phyloP scores from a whole-genome alignment of 2,888 invertebrate species.

The Meganola albula region DNA sequence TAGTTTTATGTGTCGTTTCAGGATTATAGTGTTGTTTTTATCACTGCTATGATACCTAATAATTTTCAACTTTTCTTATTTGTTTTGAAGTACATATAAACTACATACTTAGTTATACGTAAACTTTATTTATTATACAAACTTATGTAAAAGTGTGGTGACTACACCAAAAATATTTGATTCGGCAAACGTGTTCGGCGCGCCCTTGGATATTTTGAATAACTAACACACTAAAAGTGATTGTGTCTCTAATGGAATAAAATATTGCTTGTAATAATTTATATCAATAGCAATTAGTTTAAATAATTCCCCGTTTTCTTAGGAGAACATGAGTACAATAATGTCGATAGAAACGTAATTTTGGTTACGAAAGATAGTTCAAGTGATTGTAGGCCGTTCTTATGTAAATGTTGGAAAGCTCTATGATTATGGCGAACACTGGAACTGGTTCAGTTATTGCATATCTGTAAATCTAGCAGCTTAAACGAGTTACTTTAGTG shows the following conservation, averaged over 20 bases:
- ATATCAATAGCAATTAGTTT: conserved; percentile 13
- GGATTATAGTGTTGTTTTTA: conserved; percentile 9
- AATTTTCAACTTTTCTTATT: too few species aligned
- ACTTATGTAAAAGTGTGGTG: too few species aligned
- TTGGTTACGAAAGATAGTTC: conserved; percentile 5
- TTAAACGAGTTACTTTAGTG: conserved; percentile 16
- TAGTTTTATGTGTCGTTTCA: conserved; percentile 13
- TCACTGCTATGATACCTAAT: too few species aligned
- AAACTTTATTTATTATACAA: too few species aligned
- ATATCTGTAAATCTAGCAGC: conserved; percentile 25
- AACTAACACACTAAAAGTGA: conserved; percentile 15
- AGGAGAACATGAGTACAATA: not conserved
- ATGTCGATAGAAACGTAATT: not conserved
- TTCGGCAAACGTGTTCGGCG: conserved; percentile 11
- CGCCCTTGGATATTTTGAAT: conserved; percentile 23
- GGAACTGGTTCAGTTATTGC: conserved; percentile 30
- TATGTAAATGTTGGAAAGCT: conserved; percentile 34
- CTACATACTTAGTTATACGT: too few species aligned
- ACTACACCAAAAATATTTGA: not conserved
- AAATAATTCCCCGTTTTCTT: conserved; percentile 4
- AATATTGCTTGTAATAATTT: conserved; percentile 18
- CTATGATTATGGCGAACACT: conserved; percentile 29
- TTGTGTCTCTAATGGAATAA: conserved; percentile 19
- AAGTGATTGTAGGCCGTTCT: conserved; percentile 6
- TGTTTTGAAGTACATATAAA: too few species aligned